Evolutionary conservation across 2,888 invertebrate species (phyloP), one percentile per base, ranked within the genome.

Genomic region (Yponomeuta cagnagella): DNA sequence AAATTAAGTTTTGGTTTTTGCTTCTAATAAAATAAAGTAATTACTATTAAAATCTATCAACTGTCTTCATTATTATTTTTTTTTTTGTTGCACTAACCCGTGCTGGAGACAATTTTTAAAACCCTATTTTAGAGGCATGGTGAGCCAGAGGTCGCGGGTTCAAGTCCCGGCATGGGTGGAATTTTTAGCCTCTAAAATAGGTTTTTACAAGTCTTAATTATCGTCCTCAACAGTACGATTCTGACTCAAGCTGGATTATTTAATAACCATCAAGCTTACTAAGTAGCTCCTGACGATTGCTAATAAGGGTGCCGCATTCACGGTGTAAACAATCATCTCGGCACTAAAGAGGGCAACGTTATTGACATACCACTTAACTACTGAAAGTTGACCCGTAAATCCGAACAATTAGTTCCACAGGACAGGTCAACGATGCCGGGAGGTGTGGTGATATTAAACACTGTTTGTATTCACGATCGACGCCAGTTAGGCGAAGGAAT

Each of bases 271-370:
- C 52, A 58, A 58, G 5, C 37, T 37, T 67, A 43, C 43, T 67
- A 67, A 67, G 67, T 43, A 37, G 37, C 10, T 30, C 10, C 52
- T 52, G 52, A 52, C 68, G 31, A 31, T 52, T 15, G 15, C 68
- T 10, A 30, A 68, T 68, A 52, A 68, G 68, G 68, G 48, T 48
- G 68, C n/a, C 52, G 52, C 52, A 58, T 58, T 58, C 52, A 58
- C 52, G 15, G 12, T 23, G 73, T 77, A 72, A 78, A 79, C 76
- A 73, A 75, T 73, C 73, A 74, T 74, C 73, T 72, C 71, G 73
- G 70, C 76, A 76, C 77, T 78, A 78, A 79, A 77, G 76, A 77
- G 77, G 78, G 74, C 80, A 79, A 72, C 68, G 43, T 72, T 71
- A 72, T 70, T 23, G 68, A 30, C 43, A 67, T 15, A 58, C 52